Evolutionary conservation across 1,140 invertebrate species (phyloP), one percentile per base, ranked within the genome.

Genomic region (Drosophila pruinosa): DNA sequence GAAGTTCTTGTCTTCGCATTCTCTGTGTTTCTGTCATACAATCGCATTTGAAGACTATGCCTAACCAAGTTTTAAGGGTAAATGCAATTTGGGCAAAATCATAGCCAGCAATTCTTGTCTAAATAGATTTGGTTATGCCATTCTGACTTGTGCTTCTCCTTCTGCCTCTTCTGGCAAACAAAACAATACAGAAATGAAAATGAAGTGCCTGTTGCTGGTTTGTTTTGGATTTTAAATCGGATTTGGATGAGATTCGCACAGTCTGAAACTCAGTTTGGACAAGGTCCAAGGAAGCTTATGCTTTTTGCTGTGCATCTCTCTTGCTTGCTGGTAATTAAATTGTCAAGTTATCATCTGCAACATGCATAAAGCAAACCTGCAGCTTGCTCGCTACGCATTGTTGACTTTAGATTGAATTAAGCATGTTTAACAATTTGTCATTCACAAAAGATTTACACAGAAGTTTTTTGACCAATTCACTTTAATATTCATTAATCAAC

Each of bases 31-130:
- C 63, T 74, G 45, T 63, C 77, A 75, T 83, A 64, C 85, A 85
- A 85, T 85, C 72, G 72, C 80, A 85, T 85, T 86, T 65, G 79
- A 68, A 53, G 41, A 57, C 48, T 69, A 36, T 38, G 57, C 61
- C 45, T 24, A 71, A 52, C 43, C 59, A 39, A 56, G 50, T 56
- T 48, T 48, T 41, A 7, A 6, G 50, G 36, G 7, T 24, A 54
- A 85, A 85, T 86, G 81, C 81, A 86, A 85, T 85, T 85, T 80
- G 53, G 38, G 61, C 34, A 68, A 56, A 78, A 59, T 62, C 72
- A 78, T 68, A 64, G 31, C 56, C 54, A 54, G 45, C 53, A 59
- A 72, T 72, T 72, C 53, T 68, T 61, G 72, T 76, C 59, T 76
- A 80, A 80, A 81, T 72, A 80, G 72, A 76, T 62, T 76, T 72